A percentile compares a stretch with the other conserved stretches of the same genome.
Evolutionary conservation across 2,888 invertebrate species (phyloP).

Genomic region (Acanthoscelides obtectus): DNA sequence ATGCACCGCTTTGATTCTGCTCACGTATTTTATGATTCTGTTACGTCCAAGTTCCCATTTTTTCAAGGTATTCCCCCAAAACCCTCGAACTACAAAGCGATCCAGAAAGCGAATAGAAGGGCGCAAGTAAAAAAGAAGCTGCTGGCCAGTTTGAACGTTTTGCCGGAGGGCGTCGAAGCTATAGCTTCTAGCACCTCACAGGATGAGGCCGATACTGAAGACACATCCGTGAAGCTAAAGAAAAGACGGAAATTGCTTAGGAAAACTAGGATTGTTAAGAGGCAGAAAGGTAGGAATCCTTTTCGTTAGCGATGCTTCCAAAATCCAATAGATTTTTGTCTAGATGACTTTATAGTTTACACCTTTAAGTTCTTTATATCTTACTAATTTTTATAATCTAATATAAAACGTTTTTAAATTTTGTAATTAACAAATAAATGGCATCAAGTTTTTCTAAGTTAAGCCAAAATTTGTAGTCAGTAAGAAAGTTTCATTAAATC

Average conservation of each 20-base stretch:
- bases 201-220: slow-evolving; percentile 52
- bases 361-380: no score
- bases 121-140: slow-evolving; percentile 53
- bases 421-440: no score
- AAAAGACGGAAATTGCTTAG: slow-evolving; percentile 56
- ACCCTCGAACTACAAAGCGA: slow-evolving; percentile 29
- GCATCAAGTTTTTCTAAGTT: no score
- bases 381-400: no score
- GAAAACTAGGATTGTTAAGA: slow-evolving; percentile 56
- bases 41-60: not conserved
- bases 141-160: slow-evolving; percentile 41
- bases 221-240: slow-evolving; percentile 38
- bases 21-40: no score
- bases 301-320: not conserved
- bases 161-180: slow-evolving; percentile 51
- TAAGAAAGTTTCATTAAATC: no score
- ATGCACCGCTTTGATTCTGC: no score
- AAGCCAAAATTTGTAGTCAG: no score
- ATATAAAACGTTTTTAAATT: no score
- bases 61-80: slow-evolving; percentile 30
- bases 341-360: no score
- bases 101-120: slow-evolving; percentile 38
- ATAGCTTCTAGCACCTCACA: slow-evolving; percentile 50
- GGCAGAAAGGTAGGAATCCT: slow-evolving; percentile 39
- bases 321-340: no score